Base-by-base conservation (phyloP, 2,888 invertebrate genomes). In the Serripes groenlandicus region DNA sequence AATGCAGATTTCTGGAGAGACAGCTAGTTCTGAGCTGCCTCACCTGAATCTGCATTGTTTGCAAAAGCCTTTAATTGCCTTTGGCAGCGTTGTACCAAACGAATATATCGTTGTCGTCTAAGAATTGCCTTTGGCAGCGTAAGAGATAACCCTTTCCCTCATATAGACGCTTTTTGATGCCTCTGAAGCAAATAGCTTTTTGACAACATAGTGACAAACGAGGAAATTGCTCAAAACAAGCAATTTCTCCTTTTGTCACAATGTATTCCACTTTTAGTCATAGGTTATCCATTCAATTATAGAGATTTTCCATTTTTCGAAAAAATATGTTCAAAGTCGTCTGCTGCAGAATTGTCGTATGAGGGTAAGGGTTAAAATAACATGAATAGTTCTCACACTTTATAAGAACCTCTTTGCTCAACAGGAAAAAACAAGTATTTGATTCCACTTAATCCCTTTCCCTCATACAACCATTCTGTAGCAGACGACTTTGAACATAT, bases 211-310 rank as follows among this genome's bases (percentile, higher is more conserved):
- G 56, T 26, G 56, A 26, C 23, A 56, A 56, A 56, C 21, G 56
- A 23, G 23, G 56, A 56, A 56, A 56, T 23, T 56, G 56, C 56
- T 56, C 23, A 26, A 23, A 56, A 56, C 56, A 21, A 56, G 23
- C 56, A 56, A 23, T 56, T 56, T 56, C 56, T 56, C 56, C 56
- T 56, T 56, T 56, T 56, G 23, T 26, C 56, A 26, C 56, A 56
- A 56, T 56, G 26, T 56, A 11, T 56, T 56, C 56, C 11, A 56
- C 49, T n/a, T n/a, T n/a, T n/a, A n/a, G n/a, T n/a, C n/a, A n/a
- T n/a, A n/a, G n/a, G n/a, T n/a, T n/a, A n/a, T n/a, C 49, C 49
- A 1, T 3, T 5, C 2, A 2, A 49, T 21, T 2, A 49, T 21
- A 49, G 7, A 49, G 9, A 42, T 15, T 49, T 49, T 49, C 49